Evolutionary conservation across 2,797 vertebrate species (phyloP), one percentile per base, ranked within the genome.

Genomic region (Carapus acus): DNA sequence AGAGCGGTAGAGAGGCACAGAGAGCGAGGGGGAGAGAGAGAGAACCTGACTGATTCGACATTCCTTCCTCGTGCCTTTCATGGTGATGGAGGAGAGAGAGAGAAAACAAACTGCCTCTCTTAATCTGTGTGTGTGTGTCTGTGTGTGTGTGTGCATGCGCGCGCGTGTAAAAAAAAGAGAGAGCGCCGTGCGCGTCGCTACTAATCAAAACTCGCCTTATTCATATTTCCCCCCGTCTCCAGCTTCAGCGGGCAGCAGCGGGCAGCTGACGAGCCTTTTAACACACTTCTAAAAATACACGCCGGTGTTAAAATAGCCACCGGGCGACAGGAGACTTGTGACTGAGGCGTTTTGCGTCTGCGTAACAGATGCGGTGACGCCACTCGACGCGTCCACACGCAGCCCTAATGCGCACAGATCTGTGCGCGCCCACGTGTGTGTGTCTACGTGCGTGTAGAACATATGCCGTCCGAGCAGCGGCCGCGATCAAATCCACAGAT

Each of bases 251-350:
- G 51, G 63, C 66, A 65, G 65, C 71, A 9, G 46, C 4, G 65
- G 63, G 76, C 77, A 70, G 74, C 70, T 78, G 81, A 77, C 74
- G 60, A 57, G 77, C 69, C 77, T 81, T 80, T 83, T 67, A 80
- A 81, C 79, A 60, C 65, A 2, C 44, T 11, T 62, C 80, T 85
- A 85, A 82, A 81, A 84, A 84, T 85, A 83, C 53, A 70, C 64
- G 62, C 34, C 48, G 47, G 77, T 62, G 81, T 78, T 83, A 79
- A 83, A 85, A 83, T 80, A 83, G 71, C 70, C 69, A 49, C 71
- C 76, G 76, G 70, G 71, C 73, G 76, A 67, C 74, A 74, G 65
- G 68, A 69, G 69, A 58, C 22, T 12, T 46, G 69, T 71, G 76
- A 78, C 73, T 58, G 60, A 61, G 64, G 62, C 33, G 53, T 73